These are phyloP conservation scores for Mungos mungo DNA, from an alignment of 2,113 vertebrate species.

Conservation along the genomic window DNA sequence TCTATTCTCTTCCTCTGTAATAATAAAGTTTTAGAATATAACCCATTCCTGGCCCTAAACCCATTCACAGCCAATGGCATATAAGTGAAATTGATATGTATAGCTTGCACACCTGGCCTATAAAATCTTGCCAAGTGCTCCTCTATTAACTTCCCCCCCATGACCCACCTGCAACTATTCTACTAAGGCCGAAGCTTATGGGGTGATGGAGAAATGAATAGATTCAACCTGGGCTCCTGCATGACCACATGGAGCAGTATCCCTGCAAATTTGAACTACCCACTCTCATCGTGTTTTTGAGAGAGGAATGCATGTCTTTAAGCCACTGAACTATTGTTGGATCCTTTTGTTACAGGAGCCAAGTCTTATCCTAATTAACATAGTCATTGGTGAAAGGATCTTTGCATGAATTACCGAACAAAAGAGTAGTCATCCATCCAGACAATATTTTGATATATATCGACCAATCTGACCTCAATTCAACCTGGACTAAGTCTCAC, in stretches of 20 bases:
- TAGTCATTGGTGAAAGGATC: background rate
- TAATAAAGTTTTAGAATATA: background rate
- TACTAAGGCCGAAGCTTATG: background rate
- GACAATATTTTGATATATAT: background rate
- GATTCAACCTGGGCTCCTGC: background rate
- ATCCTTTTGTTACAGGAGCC: background rate
- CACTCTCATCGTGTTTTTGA: background rate
- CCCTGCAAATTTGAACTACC: background rate
- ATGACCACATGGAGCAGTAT: background rate
- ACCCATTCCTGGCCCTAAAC: background rate
- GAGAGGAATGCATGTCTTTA: background rate
- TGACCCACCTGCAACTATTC: background rate
- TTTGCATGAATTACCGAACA: background rate
- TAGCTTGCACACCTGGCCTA: background rate
- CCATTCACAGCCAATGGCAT: background rate
- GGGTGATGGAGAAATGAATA: background rate
- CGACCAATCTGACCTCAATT: background rate
- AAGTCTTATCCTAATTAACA: background rate
- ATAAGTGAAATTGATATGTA: background rate
- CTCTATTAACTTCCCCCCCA: background rate
- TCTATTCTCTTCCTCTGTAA: background rate
- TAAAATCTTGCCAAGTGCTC: background rate
- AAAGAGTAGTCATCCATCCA: background rate
- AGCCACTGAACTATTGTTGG: background rate
- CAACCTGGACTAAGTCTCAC: background rate